Evolutionary conservation across 2,888 invertebrate genomes (phyloP).

Genomic region (Clostera curtula): DNA sequence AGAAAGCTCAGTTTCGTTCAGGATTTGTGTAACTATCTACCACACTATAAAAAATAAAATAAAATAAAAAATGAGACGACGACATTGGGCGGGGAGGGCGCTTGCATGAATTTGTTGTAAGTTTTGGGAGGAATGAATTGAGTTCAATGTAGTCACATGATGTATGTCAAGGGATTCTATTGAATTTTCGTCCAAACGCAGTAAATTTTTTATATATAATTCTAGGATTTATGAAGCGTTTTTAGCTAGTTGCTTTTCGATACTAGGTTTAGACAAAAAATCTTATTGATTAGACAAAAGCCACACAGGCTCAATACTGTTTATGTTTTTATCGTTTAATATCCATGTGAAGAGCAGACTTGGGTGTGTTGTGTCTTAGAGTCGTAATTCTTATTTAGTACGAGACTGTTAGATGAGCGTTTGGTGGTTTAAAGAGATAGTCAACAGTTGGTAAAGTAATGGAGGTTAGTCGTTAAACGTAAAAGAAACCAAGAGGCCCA

Average conservation of each 20-base stretch:
- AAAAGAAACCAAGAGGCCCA: slow-evolving; percentile 35
- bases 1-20: slow-evolving; percentile 69
- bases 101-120: slow-evolving; percentile 33
- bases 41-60: slow-evolving; percentile 32
- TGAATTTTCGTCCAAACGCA: no score
- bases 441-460: slow-evolving; percentile 52
- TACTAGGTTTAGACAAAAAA: slow-evolving; percentile 27
- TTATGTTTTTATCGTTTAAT: slow-evolving; percentile 23
- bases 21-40: slow-evolving; percentile 57
- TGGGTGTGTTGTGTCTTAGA: slow-evolving; percentile 23
- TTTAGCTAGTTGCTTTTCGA: no score
- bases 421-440: slow-evolving; percentile 45
- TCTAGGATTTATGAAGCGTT: no score
- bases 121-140: slow-evolving; percentile 20
- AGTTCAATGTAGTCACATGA: no score
- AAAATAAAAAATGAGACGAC: slow-evolving; percentile 21
- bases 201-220: no score
- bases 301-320: slow-evolving; percentile 52
- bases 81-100: slow-evolving; percentile 23
- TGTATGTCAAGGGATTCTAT: no score
- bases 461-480: slow-evolving; percentile 46
- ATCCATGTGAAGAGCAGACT: slow-evolving; percentile 15
- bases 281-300: no score
- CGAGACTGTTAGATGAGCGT: slow-evolving; percentile 40
- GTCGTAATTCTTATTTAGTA: slow-evolving; percentile 53